Conservation (phyloP, 2,888 invertebrate species). For the Carcina quercana region DNA sequence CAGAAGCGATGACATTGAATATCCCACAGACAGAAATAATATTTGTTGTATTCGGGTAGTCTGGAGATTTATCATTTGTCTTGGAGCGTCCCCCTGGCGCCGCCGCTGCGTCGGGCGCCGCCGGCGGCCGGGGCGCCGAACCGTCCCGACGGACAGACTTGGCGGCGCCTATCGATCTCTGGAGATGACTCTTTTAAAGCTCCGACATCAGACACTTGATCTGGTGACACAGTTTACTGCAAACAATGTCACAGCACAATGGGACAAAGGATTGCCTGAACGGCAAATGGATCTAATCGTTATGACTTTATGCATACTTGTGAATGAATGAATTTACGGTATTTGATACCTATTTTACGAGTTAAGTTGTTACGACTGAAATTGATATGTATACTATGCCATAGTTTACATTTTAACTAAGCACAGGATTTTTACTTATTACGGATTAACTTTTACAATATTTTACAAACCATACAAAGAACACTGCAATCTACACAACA, state of each 20-base stretch:
- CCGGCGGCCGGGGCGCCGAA: constrained; percentile 41
- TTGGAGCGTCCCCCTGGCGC: constrained; percentile 51
- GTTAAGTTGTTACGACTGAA: too few relatives aligned
- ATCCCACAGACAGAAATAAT: too few relatives aligned
- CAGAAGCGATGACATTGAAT: constrained; percentile 6
- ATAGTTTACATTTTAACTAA: too few relatives aligned
- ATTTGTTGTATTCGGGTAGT: constrained; percentile 19
- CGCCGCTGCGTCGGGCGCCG: constrained; percentile 17
- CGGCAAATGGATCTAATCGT: too few relatives aligned
- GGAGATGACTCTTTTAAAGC: constrained; percentile 9
- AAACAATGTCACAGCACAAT: not conserved
- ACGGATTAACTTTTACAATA: too few relatives aligned
- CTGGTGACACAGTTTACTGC: not conserved
- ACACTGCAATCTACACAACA: too few relatives aligned
- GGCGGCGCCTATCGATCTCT: constrained; percentile 36
- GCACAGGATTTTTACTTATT: too few relatives aligned
- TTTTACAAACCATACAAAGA: too few relatives aligned
- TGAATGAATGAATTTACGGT: not conserved
- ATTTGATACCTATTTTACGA: too few relatives aligned
- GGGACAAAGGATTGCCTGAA: not conserved
- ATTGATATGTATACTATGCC: too few relatives aligned
- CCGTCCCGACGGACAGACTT: constrained; percentile 65
- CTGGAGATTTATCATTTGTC: constrained; percentile 33
- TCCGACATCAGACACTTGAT: not conserved
- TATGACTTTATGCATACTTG: constrained; percentile 4